Base-by-base conservation (phyloP, 2,888 invertebrate species). In the Drosophila meridionalis region DNA sequence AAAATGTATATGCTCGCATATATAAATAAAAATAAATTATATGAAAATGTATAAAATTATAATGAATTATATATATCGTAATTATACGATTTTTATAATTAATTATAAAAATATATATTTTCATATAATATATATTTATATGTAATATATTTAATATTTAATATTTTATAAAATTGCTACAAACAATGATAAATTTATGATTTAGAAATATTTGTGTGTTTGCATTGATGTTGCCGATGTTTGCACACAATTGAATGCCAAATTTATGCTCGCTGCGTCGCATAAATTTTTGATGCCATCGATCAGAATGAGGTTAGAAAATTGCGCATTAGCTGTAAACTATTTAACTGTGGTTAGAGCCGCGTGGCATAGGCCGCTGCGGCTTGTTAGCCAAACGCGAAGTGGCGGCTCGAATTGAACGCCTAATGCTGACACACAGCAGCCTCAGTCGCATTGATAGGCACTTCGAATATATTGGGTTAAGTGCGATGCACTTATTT, bases 401-500 rank as follows among this genome's bases (percentile, higher is more conserved):
- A 40, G 20, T 11, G 30, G 38, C 8, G 30, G 52, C 12, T 9
- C 9, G 28, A 5, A 52, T 57, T 3, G 14, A n/a, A 9, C 34
- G 14, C 34, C 45, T 3, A 73, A 62, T 76, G 78, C 82, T 81
- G 78, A 70, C 82, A 73, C 68, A 66, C 66, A 69, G 60, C 65
- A 68, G 76, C 32, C 58, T 50, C 79, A 75, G 55, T 28, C 55
- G 34, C 55, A 55, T 78, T 69, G 76, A 73, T 61, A 76, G 71
- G 60, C 73, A 73, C 69, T 80, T 73, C 69, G 73, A 36, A 36
- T 47, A 42, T 85, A 59, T 82, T 88, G 83, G 83, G 86, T 88
- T 88, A 88, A 83, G 83, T 83, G 83, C 14, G 43, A 58, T 69
- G 83, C 78, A 70, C 69, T 72, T 67, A 69, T 58, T 55, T 28